Evolutionary conservation across 2,797 vertebrate species (phyloP), one percentile per base, ranked within the genome.

Genomic region (Astyanax mexicanus): DNA sequence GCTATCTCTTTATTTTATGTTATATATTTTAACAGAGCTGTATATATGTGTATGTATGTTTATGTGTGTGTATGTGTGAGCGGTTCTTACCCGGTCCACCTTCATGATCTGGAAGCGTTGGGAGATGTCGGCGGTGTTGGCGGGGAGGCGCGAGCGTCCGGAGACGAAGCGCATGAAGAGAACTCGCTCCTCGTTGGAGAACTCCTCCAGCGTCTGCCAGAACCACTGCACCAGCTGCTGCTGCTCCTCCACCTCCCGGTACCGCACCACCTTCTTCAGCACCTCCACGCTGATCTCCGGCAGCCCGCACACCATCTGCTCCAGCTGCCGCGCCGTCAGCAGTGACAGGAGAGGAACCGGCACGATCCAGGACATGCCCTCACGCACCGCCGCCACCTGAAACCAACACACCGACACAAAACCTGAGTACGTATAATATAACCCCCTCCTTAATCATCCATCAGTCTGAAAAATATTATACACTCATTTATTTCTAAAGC

Each of bases 31-130:
- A n/a, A n/a, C n/a, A n/a, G n/a, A n/a, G n/a, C n/a, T n/a, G n/a
- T n/a, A n/a, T n/a, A n/a, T n/a, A n/a, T n/a, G n/a, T n/a, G n/a
- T n/a, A n/a, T n/a, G n/a, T n/a, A n/a, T n/a, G n/a, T n/a, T n/a
- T n/a, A n/a, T n/a, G n/a, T n/a, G n/a, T n/a, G n/a, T n/a, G n/a
- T n/a, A n/a, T n/a, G n/a, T n/a, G n/a, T n/a, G n/a, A n/a, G n/a
- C n/a, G n/a, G n/a, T n/a, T n/a, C 92, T 93, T 84, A 95, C 94
- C 92, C 93, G 86, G 69, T 95, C 94, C 35, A 95, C 93, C 85
- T 94, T 94, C 86, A 94, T 94, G 83, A 95, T 94, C 74, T 95
- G 94, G 74, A 95, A 94, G 83, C 94, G 93, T 85, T 95, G 94
- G 0, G 92, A 86, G 82, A 94, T 94, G 54, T 95, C 94, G 1